Evolutionary conservation across 2,888 invertebrate species (phyloP).

Genomic region (Patella ulyssiponensis): DNA sequence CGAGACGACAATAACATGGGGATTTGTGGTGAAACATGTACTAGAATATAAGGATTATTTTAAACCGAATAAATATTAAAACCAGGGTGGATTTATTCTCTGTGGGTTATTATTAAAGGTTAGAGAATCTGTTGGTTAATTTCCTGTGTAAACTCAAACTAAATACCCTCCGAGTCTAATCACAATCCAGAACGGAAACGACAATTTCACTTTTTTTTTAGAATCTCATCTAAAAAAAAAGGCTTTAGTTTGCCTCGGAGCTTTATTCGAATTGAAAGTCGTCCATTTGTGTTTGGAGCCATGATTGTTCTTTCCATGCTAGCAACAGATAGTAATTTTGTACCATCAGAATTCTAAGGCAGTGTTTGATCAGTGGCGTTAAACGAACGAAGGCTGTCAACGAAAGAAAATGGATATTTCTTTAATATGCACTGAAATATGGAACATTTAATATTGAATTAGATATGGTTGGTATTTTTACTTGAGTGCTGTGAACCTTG

Average conservation of each 20-base stretch:
- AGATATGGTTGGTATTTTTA: no score
- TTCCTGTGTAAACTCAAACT: slow-evolving; percentile 7
- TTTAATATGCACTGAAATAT: no score
- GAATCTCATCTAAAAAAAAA: background rate
- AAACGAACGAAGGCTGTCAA: background rate
- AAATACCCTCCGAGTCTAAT: background rate
- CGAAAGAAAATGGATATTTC: background rate
- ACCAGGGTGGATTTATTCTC: no score
- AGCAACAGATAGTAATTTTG: slow-evolving; percentile 8
- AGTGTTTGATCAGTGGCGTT: slow-evolving; percentile 1
- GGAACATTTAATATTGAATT: no score
- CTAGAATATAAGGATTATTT: no score
- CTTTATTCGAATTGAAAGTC: background rate
- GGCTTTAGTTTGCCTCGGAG: background rate
- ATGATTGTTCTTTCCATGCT: slow-evolving; percentile 7
- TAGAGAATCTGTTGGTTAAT: background rate
- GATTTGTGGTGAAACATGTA: no score
- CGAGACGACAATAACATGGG: no score
- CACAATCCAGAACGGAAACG: background rate
- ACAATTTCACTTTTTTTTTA: background rate
- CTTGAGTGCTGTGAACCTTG: no score
- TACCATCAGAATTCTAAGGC: background rate
- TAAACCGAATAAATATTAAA: no score
- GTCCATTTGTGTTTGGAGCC: background rate
- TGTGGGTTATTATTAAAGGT: no score